These are phyloP conservation scores for Picathartes gymnocephalus DNA, from an alignment of 2,113 vertebrate species.

Conservation along the genomic window DNA sequence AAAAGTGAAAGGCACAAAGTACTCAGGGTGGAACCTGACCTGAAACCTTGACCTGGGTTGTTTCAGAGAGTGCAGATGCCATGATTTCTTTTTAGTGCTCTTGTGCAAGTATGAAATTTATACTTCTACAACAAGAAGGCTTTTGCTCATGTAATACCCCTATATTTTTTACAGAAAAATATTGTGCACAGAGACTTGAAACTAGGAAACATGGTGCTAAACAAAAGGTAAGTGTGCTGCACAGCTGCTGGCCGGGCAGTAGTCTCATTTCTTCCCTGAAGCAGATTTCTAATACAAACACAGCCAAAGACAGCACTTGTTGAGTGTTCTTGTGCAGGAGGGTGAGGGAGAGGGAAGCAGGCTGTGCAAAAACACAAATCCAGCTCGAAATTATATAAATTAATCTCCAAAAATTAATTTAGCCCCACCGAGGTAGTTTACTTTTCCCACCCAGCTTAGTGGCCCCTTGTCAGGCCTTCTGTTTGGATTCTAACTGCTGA, in stretches of 20 bases:
- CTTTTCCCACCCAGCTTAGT: neutral
- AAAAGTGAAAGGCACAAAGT: neutral
- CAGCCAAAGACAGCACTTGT: neutral
- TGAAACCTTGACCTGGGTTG: neutral
- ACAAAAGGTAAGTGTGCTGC: constrained; percentile 86
- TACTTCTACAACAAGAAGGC: neutral
- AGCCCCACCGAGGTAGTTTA: neutral
- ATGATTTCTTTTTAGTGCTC: neutral
- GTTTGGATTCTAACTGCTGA: neutral
- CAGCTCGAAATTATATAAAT: neutral
- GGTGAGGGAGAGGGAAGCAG: neutral
- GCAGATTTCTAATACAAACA: neutral
- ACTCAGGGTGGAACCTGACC: neutral
- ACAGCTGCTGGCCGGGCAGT: neutral
- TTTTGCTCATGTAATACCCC: neutral
- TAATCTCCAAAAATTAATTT: neutral
- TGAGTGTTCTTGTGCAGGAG: neutral
- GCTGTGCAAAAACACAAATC: neutral
- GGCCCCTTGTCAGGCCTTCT: neutral
- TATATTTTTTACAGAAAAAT: constrained; percentile 84
- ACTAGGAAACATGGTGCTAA: constrained; percentile 99
- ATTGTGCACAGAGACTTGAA: constrained; percentile 99
- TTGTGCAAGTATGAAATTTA: neutral
- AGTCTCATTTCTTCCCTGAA: neutral
- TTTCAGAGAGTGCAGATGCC: neutral